A percentile compares a stretch with the other conserved stretches of the same genome.
phyloP scores from a whole-genome alignment of 2,797 vertebrate species.

The Gila robusta region DNA sequence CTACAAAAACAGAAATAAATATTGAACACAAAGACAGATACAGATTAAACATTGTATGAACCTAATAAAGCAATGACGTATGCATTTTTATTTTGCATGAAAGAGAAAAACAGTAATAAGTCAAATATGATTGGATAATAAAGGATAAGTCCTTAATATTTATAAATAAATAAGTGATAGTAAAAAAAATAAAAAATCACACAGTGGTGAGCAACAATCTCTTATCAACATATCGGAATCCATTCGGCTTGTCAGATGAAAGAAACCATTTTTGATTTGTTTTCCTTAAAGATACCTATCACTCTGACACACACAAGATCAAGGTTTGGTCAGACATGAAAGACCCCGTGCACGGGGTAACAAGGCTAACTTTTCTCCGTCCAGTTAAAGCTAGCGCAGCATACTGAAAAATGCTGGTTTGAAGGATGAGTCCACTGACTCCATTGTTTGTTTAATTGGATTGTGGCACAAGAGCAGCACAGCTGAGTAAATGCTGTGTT shows the following conservation, averaged over 20 bases:
- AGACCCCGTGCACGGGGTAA: background rate
- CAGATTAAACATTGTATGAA: background rate
- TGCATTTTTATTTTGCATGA: background rate
- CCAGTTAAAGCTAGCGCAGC: conserved; percentile 35
- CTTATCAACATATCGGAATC: conserved; percentile 45
- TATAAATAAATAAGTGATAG: background rate
- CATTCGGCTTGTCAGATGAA: conserved; percentile 37
- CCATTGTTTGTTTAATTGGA: conserved; percentile 62
- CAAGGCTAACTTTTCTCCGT: conserved; percentile 28
- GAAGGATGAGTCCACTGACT: conserved; percentile 49
- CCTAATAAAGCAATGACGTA: background rate
- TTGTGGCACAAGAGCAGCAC: conserved; percentile 54
- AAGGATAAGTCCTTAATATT: background rate
- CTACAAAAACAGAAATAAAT: background rate
- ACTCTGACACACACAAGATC: conserved; percentile 31
- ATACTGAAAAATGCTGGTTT: conserved; percentile 57
- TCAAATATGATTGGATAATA: background rate
- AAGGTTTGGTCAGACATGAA: conserved; percentile 16
- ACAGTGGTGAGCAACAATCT: background rate
- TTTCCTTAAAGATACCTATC: conserved; percentile 49
- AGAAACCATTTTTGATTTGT: conserved; percentile 46
- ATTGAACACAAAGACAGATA: background rate
- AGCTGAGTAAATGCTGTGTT: conserved; percentile 79
- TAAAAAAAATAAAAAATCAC: background rate
- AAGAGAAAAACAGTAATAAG: background rate